These are phyloP conservation scores for Neolamprologus brichardi DNA, from an alignment of 2,113 vertebrate species.

Conservation along the genomic window DNA sequence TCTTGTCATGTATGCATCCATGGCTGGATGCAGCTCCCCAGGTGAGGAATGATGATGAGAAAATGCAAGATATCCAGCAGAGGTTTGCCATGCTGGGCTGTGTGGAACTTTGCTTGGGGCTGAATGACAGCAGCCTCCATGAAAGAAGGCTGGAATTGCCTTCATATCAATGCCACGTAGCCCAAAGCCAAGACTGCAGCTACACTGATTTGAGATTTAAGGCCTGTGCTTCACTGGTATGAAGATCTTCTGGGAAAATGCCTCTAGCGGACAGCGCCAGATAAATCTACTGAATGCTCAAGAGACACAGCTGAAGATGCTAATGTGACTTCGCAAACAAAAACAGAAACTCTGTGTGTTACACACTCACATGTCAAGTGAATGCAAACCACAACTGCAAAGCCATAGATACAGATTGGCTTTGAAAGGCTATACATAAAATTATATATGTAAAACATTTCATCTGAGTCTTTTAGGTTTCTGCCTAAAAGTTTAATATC, in stretches of 20 bases:
- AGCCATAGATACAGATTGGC: not conserved
- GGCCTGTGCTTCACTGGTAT: conserved; percentile 12
- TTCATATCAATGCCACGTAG: conserved; percentile 40
- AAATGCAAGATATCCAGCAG: conserved; percentile 34
- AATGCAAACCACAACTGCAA: not conserved
- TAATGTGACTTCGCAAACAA: not conserved
- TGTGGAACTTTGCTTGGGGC: conserved; percentile 3
- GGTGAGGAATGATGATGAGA: conserved; percentile 65
- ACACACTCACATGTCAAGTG: not conserved
- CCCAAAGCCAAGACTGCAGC: conserved; percentile 28
- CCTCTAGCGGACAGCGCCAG: not conserved
- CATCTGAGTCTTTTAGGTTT: not conserved
- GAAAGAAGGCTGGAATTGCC: not conserved
- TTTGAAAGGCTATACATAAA: not conserved
- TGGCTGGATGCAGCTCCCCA: conserved; percentile 36
- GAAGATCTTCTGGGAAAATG: conserved; percentile 22
- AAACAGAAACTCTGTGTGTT: not conserved
- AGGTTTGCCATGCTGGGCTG: conserved; percentile 36
- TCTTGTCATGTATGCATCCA: conserved; percentile 28
- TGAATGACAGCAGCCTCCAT: conserved; percentile 28
- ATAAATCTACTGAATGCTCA: not conserved
- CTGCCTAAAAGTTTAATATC: not conserved
- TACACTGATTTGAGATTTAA: conserved; percentile 16
- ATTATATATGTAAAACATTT: not conserved
- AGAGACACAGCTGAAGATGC: conserved; percentile 1